A percentile compares a stretch with the other conserved stretches of the same genome.
Conservation (phyloP, 2,797 vertebrate species). For the Clarias platycephalus region DNA sequence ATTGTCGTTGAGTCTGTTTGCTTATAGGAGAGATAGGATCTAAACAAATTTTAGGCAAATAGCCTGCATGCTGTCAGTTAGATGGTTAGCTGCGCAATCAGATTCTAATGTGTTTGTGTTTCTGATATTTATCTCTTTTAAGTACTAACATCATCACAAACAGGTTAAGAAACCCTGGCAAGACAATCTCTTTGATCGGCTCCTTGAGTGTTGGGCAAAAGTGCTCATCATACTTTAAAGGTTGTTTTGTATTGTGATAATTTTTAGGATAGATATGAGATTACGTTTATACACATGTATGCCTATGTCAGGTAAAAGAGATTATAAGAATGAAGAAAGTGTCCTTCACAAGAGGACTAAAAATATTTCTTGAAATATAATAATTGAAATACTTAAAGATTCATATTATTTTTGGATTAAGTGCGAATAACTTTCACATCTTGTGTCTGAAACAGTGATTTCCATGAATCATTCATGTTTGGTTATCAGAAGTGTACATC, state of each 20-base stretch:
- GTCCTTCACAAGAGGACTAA: not conserved
- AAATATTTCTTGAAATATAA: not conserved
- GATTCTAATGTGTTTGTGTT: constrained; percentile 24
- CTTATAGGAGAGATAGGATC: constrained; percentile 49
- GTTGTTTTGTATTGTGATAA: not conserved
- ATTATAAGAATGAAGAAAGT: not conserved
- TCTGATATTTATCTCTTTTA: constrained; percentile 34
- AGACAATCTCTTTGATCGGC: constrained; percentile 16
- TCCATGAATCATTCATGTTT: not conserved
- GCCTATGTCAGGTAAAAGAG: not conserved
- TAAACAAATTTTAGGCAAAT: constrained; percentile 52
- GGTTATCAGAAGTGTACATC: not conserved
- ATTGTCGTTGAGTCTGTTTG: constrained; percentile 29
- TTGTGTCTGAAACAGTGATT: not conserved
- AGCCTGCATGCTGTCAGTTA: constrained; percentile 25
- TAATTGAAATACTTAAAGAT: not conserved
- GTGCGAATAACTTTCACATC: not conserved
- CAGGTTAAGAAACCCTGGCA: constrained; percentile 20
- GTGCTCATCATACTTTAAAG: not conserved
- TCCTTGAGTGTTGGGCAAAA: constrained; percentile 7
- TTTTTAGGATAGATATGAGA: no score
- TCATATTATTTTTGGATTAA: not conserved
- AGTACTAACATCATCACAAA: constrained; percentile 38
- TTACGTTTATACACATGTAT: not conserved
- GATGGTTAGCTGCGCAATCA: constrained; percentile 24